Percentiles rank a stretch among this genome's conserved stretches.
Conservation (phyloP, 2,113 vertebrate species). For the Camelus dromedarius region DNA sequence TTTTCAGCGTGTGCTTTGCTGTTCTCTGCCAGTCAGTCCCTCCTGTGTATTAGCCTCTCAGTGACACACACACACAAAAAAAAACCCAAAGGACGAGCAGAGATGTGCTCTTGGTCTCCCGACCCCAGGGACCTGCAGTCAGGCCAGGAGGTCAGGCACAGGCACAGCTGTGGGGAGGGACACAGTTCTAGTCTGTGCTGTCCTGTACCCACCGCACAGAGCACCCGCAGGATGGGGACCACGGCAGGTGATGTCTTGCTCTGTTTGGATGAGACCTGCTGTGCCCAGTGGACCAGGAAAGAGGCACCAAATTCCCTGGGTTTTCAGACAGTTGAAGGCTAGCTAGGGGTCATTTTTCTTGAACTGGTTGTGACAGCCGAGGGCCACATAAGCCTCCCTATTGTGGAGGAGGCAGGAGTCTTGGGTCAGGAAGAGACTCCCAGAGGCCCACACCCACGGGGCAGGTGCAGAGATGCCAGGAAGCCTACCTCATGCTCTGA, state of each 20-base stretch:
- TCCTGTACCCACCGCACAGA: neutral
- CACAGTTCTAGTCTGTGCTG: neutral
- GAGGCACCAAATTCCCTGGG: neutral
- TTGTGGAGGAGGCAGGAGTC: neutral
- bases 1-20: neutral
- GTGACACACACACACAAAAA: neutral
- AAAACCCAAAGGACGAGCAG: neutral
- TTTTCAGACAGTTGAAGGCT: neutral
- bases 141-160: neutral
- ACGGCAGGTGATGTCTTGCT: neutral
- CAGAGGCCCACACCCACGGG: neutral
- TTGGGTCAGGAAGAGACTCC: neutral
- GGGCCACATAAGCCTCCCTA: neutral
- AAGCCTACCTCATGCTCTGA: neutral
- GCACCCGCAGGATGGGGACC: neutral
- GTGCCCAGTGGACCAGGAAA: neutral
- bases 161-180: accelerated
- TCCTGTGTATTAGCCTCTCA: neutral
- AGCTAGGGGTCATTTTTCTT: neutral
- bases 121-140: neutral
- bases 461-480: accelerated
- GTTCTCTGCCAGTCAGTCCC: neutral
- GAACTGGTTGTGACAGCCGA: neutral
- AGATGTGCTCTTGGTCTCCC: neutral
- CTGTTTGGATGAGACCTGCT: no score